A percentile compares a stretch with the other conserved stretches of the same genome.
Conservation (phyloP, 2,113 vertebrate species). For the Glaucidium brasilianum region DNA sequence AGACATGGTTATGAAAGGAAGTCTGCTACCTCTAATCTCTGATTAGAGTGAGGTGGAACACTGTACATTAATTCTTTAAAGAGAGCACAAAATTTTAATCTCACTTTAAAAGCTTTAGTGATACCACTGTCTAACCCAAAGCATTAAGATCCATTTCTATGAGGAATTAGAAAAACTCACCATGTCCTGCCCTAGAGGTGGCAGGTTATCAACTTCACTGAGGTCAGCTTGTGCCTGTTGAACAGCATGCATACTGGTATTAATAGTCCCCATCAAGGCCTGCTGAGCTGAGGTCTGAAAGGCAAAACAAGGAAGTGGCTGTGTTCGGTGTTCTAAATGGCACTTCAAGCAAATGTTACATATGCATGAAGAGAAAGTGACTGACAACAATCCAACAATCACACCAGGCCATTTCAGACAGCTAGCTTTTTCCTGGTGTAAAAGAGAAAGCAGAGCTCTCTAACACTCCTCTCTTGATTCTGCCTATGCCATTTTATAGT, state of each 20-base stretch:
- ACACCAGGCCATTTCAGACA: not conserved
- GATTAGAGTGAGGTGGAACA: not conserved
- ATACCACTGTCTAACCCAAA: not conserved
- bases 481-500: not conserved
- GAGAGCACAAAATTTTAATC: not conserved
- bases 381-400: not conserved
- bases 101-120: not conserved
- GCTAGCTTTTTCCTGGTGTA: not conserved
- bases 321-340: not conserved
- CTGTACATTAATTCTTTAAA: not conserved
- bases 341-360: not conserved
- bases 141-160: not conserved
- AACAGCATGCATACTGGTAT: conserved; percentile 95
- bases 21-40: not conserved
- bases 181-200: conserved; percentile 95
- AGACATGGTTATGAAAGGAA: not conserved
- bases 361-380: not conserved
- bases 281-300: conserved; percentile 94
- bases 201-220: conserved; percentile 88
- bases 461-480: not conserved
- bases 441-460: not conserved
- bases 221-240: conserved; percentile 94
- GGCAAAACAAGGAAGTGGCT: not conserved
- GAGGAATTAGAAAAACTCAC: conserved; percentile 68
- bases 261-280: conserved; percentile 98